A percentile compares a stretch with the other conserved stretches of the same genome.
Evolutionary conservation across 1,140 invertebrate species (phyloP).

Genomic region (Ceratoteleas bidentatus): DNA sequence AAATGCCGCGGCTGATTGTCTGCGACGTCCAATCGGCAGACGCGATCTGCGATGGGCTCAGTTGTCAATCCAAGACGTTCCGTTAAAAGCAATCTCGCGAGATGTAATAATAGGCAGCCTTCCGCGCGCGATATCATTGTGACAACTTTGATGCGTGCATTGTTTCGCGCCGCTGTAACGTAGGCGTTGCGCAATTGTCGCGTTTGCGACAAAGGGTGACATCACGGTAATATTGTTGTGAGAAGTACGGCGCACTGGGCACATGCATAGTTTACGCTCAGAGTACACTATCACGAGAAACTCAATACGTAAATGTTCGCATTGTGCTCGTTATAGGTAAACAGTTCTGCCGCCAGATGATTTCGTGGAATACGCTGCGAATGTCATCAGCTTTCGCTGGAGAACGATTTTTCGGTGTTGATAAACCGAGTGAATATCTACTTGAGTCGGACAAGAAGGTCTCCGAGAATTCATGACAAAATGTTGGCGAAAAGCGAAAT

Average conservation of each 20-base stretch:
- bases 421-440: background rate
- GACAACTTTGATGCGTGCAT: constrained; percentile 42
- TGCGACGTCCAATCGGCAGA: no score
- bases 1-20: no score
- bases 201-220: constrained; percentile 57
- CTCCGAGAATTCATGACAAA: no score
- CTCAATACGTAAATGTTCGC: constrained; percentile 55
- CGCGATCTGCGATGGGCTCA: constrained; percentile 7
- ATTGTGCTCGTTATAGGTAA: constrained; percentile 33
- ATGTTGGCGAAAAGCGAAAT: no score
- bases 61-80: constrained; percentile 24
- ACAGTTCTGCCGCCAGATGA: constrained; percentile 25
- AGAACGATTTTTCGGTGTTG: background rate
- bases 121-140: constrained; percentile 25
- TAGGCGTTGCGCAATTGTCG: constrained; percentile 45
- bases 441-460: no score
- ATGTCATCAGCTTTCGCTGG: background rate
- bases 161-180: constrained; percentile 37
- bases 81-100: constrained; percentile 22
- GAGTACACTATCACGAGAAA: constrained; percentile 45
- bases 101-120: constrained; percentile 20
- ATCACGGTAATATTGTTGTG: constrained; percentile 51
- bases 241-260: constrained; percentile 35
- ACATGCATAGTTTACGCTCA: constrained; percentile 26
- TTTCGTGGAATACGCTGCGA: constrained; percentile 2